Base-by-base conservation (phyloP, 2,113 vertebrate genomes). In the Nothocercus nigrocapillus region DNA sequence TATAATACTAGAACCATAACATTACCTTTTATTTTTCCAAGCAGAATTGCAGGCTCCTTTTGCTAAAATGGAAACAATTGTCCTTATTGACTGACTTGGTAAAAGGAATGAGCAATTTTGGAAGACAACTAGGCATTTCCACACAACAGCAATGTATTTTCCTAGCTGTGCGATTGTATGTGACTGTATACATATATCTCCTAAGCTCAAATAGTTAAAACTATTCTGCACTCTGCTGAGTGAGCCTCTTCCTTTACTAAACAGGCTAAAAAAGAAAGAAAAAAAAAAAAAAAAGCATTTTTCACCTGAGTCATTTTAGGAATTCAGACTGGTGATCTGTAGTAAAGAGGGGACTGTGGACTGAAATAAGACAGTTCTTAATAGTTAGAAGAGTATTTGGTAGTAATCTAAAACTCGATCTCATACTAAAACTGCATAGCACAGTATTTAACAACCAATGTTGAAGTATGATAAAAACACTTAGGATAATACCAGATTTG, bases 251-350 rank as follows among this genome's bases (percentile, higher is more conserved):
- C 44, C 69, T 14, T 30, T 58, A 80, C 18, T 58, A 77, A 73
- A 88, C 22, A 85, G 51, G 13, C 14, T 1, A 20, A 51, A 61
- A 28, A 82, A 83, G 47, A 16, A 53, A 25, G 44, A 45, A 36
- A 25, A 51, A 61, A 28, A 82, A 83, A 56, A 64, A 32, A 82
- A 83, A 53, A 17, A 8, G 15, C 5, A 8, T 61, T 89, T 85
- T 91, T 61, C 36, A 51, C 27, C 49, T 79, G 47, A 64, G 22
- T 92, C 42, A 47, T 25, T 94, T 83, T 7, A 67, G 54, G 88
- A 95, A 95, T 85, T 88, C 40, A 88, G 40, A 94, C 61, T 80
- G 61, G 77, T 85, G 36, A 56, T 80, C 75, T 45, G n/a, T 17
- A 74, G 34, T 70, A 84, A 68, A 77, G 27, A 85, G 40, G 40